Evolutionary conservation across 2,113 vertebrate species (phyloP).

Genomic region (Gambusia holbrooki): DNA sequence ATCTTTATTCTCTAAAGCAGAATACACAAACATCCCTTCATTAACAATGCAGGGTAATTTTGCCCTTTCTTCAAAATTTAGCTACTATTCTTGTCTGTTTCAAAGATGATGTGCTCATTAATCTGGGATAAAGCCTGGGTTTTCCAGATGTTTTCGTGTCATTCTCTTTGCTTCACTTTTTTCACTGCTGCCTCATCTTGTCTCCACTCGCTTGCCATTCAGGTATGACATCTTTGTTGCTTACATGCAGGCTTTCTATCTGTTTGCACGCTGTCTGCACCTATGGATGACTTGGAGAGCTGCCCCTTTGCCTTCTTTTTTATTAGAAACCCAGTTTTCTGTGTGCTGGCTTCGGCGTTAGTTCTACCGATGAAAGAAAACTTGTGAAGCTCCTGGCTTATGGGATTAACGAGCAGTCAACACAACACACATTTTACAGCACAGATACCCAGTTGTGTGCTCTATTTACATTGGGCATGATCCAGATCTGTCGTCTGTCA

Average conservation of each 20-base stretch:
- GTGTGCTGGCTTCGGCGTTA: slow-evolving; percentile 39
- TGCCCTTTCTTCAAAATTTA: slow-evolving; percentile 1
- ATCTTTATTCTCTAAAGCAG: not conserved
- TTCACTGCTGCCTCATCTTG: slow-evolving; percentile 32
- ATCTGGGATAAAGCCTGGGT: slow-evolving; percentile 17
- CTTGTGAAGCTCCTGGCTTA: slow-evolving; percentile 39
- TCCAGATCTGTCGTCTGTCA: slow-evolving; percentile 58
- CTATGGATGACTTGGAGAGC: slow-evolving; percentile 53
- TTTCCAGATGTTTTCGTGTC: slow-evolving; percentile 28
- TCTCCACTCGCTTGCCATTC: slow-evolving; percentile 53
- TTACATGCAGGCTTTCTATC: slow-evolving; percentile 43
- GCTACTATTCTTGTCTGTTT: not conserved
- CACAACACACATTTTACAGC: not conserved
- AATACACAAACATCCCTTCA: not conserved
- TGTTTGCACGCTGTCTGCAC: slow-evolving; percentile 63
- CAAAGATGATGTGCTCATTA: slow-evolving; percentile 21
- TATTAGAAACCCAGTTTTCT: slow-evolving; percentile 52
- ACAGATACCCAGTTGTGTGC: slow-evolving; percentile 27
- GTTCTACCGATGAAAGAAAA: slow-evolving; percentile 61
- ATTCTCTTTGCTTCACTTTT: slow-evolving; percentile 3
- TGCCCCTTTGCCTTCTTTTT: slow-evolving; percentile 56
- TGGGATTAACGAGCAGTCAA: slow-evolving; percentile 47
- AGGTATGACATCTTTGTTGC: slow-evolving; percentile 53
- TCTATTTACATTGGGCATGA: slow-evolving; percentile 56
- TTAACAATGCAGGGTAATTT: not conserved